phyloP scores from a whole-genome alignment of 2,888 invertebrate species.

The Xestia ashworthii region DNA sequence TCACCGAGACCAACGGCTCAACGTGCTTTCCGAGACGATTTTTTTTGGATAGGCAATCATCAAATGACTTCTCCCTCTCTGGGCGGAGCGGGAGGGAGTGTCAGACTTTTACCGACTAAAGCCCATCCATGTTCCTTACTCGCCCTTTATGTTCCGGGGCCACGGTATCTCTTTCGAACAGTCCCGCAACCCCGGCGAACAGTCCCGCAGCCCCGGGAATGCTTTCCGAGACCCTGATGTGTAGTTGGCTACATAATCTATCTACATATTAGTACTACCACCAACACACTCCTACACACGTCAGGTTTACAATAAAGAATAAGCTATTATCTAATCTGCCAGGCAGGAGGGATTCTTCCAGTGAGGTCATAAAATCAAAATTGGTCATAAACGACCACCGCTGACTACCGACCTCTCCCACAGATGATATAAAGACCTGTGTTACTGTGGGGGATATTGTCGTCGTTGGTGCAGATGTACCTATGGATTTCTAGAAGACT shows the following conservation, averaged over 20 bases:
- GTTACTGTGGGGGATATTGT: conserved; percentile 23
- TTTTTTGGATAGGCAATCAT: too few relatives aligned
- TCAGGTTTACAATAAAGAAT: conserved; percentile 46
- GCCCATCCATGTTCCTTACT: too few relatives aligned
- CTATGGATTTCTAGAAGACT: not conserved
- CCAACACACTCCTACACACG: conserved; percentile 13
- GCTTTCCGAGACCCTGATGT: not conserved
- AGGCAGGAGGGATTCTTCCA: conserved; percentile 29
- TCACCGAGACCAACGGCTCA: accelerated
- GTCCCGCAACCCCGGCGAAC: too few relatives aligned
- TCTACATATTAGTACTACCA: not conserved
- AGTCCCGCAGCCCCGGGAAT: too few relatives aligned
- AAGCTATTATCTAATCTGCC: conserved; percentile 53
- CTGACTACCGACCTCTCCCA: conserved; percentile 24
- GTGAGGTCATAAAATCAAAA: conserved; percentile 52
- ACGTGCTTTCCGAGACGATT: not conserved
- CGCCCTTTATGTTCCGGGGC: too few relatives aligned
- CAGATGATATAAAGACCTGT: conserved; percentile 7
- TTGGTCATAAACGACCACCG: conserved; percentile 30
- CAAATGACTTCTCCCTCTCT: too few relatives aligned
- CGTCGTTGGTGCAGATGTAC: not conserved
- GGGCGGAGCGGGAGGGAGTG: too few relatives aligned
- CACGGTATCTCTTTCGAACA: too few relatives aligned
- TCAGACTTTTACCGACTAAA: too few relatives aligned
- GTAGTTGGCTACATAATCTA: not conserved